Evolutionary conservation across 37 sponge, comb jelly and placozoan genomes (phyloP).

Genomic region (Crambe crambe): DNA sequence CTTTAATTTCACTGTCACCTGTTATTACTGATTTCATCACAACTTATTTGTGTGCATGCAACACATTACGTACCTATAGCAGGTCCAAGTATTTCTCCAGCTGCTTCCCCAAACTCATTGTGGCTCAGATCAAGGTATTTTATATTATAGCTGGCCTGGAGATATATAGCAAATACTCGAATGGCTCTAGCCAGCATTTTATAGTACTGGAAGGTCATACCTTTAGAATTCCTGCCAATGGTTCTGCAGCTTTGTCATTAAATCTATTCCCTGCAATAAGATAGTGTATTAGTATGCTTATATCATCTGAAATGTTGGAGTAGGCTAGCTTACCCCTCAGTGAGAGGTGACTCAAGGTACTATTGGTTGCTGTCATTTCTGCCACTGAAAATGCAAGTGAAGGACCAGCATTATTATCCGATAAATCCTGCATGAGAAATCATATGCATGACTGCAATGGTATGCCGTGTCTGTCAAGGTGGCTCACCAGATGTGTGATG

Average conservation of each 20-base stretch:
- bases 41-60: background rate
- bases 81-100: constrained; percentile 83
- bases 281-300: background rate
- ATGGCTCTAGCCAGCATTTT: too few species aligned
- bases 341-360: constrained; percentile 57
- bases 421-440: constrained; percentile 53
- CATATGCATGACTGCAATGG: background rate
- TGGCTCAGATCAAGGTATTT: constrained; percentile 88
- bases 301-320: too few species aligned
- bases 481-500: constrained; percentile 78
- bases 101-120: constrained; percentile 87
- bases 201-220: too few species aligned
- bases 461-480: background rate
- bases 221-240: constrained; percentile 72
- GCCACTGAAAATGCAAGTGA: constrained; percentile 69
- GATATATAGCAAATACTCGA: background rate
- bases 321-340: constrained; percentile 69
- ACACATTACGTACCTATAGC: constrained; percentile 71
- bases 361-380: constrained; percentile 64
- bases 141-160: constrained; percentile 77
- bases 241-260: constrained; percentile 86
- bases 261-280: constrained; percentile 71
- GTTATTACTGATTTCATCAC: background rate
- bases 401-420: constrained; percentile 76
- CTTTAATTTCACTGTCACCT: constrained; percentile 89